Conservation (phyloP, 2,797 vertebrate genomes). For the Eurystomus glaucurus region DNA sequence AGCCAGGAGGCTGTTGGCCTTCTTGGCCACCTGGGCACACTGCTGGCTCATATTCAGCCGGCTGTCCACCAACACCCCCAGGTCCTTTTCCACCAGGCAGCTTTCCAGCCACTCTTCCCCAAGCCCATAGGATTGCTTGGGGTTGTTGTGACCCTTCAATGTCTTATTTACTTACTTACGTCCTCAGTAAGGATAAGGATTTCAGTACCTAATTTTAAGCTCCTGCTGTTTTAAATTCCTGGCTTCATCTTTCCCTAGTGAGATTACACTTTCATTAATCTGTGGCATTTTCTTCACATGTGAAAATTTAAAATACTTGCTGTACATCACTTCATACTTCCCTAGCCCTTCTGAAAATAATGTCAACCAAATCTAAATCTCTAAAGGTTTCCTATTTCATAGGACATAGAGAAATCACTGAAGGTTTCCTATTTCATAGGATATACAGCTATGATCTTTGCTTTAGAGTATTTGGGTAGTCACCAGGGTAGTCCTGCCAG, state of each 20-base stretch:
- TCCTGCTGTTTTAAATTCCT: neutral
- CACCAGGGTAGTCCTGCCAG: neutral
- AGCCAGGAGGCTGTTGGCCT: neutral
- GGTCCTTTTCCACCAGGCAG: accelerated
- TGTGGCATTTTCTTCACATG: neutral
- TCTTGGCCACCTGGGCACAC: neutral
- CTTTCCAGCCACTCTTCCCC: neutral
- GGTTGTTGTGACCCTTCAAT: neutral
- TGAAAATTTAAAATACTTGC: constrained; percentile 19
- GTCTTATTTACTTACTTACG: neutral
- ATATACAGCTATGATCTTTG: neutral
- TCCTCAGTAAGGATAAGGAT: neutral
- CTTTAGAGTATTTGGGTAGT: neutral
- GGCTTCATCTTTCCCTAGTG: neutral
- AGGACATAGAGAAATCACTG: neutral
- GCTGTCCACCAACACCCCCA: accelerated
- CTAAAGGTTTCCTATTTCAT: neutral
- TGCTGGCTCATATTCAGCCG: neutral
- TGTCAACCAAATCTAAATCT: neutral
- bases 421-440: neutral
- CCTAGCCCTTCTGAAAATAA: constrained; percentile 21
- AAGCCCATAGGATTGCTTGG: neutral
- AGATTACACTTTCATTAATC: neutral
- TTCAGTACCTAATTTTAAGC: neutral
- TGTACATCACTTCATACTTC: neutral